Base-by-base conservation (phyloP, 2,888 invertebrate genomes). In the Incurvaria masculella region DNA sequence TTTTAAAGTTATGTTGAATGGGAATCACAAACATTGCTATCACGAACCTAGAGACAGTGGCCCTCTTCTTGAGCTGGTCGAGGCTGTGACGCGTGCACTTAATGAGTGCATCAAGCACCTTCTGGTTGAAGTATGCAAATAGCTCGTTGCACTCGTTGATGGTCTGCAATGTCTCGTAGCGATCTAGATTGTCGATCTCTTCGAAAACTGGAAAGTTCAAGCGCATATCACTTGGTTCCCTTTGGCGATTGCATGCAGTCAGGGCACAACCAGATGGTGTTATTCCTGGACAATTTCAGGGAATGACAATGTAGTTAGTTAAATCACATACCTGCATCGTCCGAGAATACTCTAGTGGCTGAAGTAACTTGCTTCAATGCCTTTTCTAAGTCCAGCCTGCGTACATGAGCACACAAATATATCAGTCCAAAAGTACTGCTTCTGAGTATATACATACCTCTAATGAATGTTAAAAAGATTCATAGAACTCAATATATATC, bases 141-240 rank as follows among this genome's bases (percentile, higher is more conserved):
- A 93, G 71, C 61, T 93, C 91, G 63, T 90, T 87, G 58, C 89
- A 89, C 61, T 91, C 89, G 45, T 83, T 85, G 42, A 86, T 83
- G 3, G 86, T 72, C 38, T 79, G 80, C 46, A 62, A 59, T 21
- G 87, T 60, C 51, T 88, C 87, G 56, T 82, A 79, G 21, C 72
- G 66, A 33, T 79, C 74, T 6, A 83, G 79, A 57, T 80, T 81
- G 53, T 87, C 86, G 44, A 88, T 81, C 58, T 84, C 84, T 57
- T 79, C 69, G 56, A 88, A 87, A 21, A 84, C 86, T 84, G 52
- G 8, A 61, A 62, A 48, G n/a, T 6, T 38, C 16, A 38, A n/a
- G n/a, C n/a, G n/a, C n/a, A 43, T 33, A 43, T 11, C 14, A 8
- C 4, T 40, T 40, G 40, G 40, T 40, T 40, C 4, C 16, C 18